Conservation (phyloP, 2,113 vertebrate species). For the Phyllopteryx taeniolatus region DNA sequence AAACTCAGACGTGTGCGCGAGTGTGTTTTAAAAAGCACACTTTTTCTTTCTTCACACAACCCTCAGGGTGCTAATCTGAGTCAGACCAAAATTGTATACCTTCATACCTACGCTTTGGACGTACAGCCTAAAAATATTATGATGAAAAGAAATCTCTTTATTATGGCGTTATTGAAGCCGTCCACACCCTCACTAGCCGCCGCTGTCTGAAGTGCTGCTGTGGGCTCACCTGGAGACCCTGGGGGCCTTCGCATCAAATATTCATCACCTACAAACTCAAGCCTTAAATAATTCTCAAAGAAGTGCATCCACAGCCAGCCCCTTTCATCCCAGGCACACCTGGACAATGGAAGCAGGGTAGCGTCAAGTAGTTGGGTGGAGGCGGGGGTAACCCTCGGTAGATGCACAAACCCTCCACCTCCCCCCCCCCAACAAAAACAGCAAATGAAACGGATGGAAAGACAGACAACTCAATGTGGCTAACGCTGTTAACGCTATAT, state of each 20-base stretch:
- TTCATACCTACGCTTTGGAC: not conserved
- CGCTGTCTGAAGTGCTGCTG: conserved; percentile 74
- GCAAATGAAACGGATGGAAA: not conserved
- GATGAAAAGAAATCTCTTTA: not conserved
- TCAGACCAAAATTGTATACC: not conserved
- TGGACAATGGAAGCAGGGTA: conserved; percentile 73
- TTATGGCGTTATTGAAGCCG: not conserved
- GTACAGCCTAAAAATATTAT: not conserved
- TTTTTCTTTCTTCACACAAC: not conserved
- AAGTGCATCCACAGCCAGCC: conserved; percentile 64
- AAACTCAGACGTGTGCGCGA: not conserved
- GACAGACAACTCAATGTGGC: not conserved
- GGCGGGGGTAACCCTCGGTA: not conserved
- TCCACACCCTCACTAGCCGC: not conserved
- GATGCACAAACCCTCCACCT: no score
- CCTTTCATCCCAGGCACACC: conserved; percentile 68
- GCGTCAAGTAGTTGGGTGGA: conserved; percentile 35
- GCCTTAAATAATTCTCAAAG: conserved; percentile 84
- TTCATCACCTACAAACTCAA: conserved; percentile 77
- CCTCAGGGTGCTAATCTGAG: not conserved
- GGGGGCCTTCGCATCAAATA: conserved; percentile 79
- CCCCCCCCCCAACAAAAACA: not conserved
- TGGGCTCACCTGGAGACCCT: conserved; percentile 62
- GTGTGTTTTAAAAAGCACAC: not conserved
- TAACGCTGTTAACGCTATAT: no score